Conservation (phyloP, 1,140 invertebrate genomes). For the Lasioglossum albipes region DNA sequence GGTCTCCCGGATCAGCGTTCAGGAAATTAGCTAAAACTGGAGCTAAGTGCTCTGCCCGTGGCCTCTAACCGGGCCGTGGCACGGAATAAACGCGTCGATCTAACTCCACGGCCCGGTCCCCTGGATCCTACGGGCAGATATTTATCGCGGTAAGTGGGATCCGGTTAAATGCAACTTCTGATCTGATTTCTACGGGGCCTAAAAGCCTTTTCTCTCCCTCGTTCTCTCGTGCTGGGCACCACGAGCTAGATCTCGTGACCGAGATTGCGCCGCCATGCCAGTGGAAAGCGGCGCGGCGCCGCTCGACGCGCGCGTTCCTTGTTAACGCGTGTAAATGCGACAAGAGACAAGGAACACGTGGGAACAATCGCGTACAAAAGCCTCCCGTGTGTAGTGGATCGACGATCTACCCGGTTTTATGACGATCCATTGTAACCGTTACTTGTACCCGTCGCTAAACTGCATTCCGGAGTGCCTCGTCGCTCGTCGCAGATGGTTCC, state of each 20-base stretch:
- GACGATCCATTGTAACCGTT: not conserved
- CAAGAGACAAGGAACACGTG: constrained; percentile 30
- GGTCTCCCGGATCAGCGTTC: constrained; percentile 39
- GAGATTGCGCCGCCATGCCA: constrained; percentile 46
- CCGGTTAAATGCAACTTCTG: constrained; percentile 73
- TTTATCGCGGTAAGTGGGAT: constrained; percentile 72
- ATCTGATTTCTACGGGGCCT: constrained; percentile 69
- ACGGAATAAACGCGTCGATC: constrained; percentile 64
- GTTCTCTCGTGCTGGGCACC: constrained; percentile 17
- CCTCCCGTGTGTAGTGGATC: not conserved
- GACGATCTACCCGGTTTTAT: not conserved
- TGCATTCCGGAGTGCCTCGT: not conserved
- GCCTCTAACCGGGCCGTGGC: constrained; percentile 42
- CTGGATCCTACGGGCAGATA: constrained; percentile 60
- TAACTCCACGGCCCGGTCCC: constrained; percentile 37
- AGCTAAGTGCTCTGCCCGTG: constrained; percentile 46
- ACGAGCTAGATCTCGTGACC: constrained; percentile 49
- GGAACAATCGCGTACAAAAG: constrained; percentile 30
- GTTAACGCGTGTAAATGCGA: constrained; percentile 37
- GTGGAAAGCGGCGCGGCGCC: constrained; percentile 46
- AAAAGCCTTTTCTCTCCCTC: constrained; percentile 62
- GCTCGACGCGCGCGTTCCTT: constrained; percentile 40
- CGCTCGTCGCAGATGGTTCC: not conserved
- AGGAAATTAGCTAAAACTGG: constrained; percentile 67
- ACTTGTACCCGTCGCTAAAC: not conserved